These are phyloP conservation scores for Dreissena rostriformis DNA, from an alignment of 1,140 invertebrate species.

Conservation along the genomic window DNA sequence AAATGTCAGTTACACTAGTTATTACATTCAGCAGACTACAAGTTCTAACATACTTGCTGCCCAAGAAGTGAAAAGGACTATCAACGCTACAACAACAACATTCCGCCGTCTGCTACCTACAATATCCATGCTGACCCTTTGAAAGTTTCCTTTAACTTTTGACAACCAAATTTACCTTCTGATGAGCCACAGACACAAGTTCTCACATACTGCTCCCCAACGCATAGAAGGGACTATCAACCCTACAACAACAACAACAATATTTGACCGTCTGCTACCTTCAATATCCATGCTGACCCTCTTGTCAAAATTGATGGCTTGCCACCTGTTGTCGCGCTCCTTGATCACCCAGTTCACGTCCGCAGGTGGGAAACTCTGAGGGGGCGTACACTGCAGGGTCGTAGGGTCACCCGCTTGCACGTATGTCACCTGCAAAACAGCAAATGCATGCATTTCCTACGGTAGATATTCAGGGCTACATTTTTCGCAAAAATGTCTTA, in stretches of 20 bases:
- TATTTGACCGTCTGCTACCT: constrained; percentile 61
- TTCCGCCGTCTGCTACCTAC: constrained; percentile 66
- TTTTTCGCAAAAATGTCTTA: too few species aligned
- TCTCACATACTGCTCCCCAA: too few species aligned
- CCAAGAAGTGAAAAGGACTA: too few species aligned
- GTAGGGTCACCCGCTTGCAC: constrained; percentile 56
- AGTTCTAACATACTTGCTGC: too few species aligned
- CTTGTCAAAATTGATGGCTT: constrained; percentile 69
- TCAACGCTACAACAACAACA: too few species aligned
- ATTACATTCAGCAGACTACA: too few species aligned
- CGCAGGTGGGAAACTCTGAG: constrained; percentile 74
- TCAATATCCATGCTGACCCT: constrained; percentile 76
- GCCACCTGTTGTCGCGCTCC: constrained; percentile 50
- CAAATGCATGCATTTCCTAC: not conserved
- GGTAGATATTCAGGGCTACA: not conserved
- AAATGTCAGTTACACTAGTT: too few species aligned
- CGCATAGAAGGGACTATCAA: too few species aligned
- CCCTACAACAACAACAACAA: too few species aligned
- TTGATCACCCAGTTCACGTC: constrained; percentile 72
- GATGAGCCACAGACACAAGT: too few species aligned
- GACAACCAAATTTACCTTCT: too few species aligned
- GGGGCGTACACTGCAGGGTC: constrained; percentile 71
- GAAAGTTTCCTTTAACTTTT: too few species aligned
- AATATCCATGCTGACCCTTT: constrained; percentile 74
- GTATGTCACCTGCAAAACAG: not conserved